Conservation (phyloP, 2,888 invertebrate species). For the Melieria picta region DNA sequence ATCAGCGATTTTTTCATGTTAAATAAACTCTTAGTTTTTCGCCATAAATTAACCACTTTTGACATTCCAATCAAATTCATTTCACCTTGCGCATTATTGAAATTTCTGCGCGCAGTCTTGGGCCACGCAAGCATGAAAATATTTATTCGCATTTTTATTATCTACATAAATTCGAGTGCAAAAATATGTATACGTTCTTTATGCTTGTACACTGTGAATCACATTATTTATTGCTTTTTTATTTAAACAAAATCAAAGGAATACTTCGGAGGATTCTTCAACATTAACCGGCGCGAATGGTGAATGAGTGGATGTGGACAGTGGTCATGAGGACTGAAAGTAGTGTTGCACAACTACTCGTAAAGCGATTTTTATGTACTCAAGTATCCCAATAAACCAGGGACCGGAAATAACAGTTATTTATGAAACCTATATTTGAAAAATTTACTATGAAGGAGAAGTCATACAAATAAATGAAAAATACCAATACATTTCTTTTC, state of each 20-base stretch:
- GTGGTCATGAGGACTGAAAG: background rate
- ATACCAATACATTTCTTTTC: no score
- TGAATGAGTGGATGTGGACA: no score
- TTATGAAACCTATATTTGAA: no score
- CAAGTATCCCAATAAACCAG: no score
- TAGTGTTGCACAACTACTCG: background rate
- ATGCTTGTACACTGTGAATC: slow-evolving; percentile 1
- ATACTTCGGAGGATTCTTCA: background rate
- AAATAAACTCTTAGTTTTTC: background rate
- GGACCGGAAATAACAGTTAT: no score
- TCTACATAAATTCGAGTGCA: background rate
- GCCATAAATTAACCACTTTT: background rate
- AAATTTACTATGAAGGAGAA: no score
- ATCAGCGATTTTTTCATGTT: background rate
- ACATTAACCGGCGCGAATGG: background rate
- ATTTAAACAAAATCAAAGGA: slow-evolving; percentile 1
- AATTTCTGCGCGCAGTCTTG: no score
- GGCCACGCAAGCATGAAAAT: no score
- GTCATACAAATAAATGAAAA: no score
- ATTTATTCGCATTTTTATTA: no score
- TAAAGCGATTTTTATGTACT: background rate
- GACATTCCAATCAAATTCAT: background rate
- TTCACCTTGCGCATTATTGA: background rate
- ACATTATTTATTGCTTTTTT: slow-evolving; percentile 26
- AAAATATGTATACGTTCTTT: background rate